Percentiles rank a stretch among this genome's conserved stretches.
Conservation (phyloP, 2,113 vertebrate species). For the Tragelaphus scriptus region DNA sequence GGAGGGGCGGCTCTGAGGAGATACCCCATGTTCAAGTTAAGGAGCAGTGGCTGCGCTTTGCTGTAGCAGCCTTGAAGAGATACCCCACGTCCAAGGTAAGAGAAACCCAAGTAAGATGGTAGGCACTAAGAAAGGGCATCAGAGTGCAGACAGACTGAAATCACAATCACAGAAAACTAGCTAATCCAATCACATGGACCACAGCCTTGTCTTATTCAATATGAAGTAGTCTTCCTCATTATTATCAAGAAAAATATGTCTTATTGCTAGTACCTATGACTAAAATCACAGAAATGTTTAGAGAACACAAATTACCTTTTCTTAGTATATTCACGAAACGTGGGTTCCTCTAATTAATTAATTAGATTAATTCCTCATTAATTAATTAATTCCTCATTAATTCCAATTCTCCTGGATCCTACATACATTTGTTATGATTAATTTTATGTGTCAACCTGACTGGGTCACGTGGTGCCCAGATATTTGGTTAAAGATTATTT, state of each 20-base stretch:
- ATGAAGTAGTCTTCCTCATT: not conserved
- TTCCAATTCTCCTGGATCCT: not conserved
- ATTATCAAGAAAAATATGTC: not conserved
- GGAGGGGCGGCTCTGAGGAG: too few relatives aligned
- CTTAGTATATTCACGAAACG: not conserved
- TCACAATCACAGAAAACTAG: not conserved
- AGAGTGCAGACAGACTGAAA: not conserved
- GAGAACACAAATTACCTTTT: not conserved
- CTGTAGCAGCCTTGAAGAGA: too few relatives aligned
- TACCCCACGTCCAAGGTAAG: not conserved
- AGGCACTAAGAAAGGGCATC: not conserved
- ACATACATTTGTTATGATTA: not conserved
- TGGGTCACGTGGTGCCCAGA: not conserved
- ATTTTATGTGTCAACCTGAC: not conserved
- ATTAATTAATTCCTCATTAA: not conserved
- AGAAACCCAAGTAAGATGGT: not conserved
- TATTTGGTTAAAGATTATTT: not conserved
- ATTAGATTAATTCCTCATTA: not conserved
- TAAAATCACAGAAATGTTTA: not conserved
- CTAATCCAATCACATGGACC: not conserved
- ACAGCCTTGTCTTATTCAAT: not conserved
- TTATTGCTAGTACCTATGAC: not conserved
- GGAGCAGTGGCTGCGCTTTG: rapidly evolving
- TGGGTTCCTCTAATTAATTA: not conserved
- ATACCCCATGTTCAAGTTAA: too few relatives aligned